Evolutionary conservation across 2,888 invertebrate species (phyloP).

Genomic region (Lysandra bellargus): DNA sequence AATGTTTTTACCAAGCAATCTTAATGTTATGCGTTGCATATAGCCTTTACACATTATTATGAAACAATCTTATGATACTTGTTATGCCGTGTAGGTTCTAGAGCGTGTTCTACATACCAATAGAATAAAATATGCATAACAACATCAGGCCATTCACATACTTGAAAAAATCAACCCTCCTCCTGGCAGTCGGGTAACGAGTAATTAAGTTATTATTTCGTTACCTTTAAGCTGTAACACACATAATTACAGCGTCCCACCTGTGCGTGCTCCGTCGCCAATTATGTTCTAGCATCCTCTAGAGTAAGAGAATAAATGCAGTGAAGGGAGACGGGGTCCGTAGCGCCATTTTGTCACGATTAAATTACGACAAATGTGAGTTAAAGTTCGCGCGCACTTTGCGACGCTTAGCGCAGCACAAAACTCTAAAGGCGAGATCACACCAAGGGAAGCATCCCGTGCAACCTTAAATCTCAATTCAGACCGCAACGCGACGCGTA

Average conservation of each 20-base stretch:
- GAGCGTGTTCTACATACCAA: no score
- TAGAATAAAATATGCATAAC: no score
- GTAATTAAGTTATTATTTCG: slow-evolving; percentile 8
- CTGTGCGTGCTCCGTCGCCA: not conserved
- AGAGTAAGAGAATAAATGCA: slow-evolving; percentile 15
- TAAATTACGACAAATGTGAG: slow-evolving; percentile 22
- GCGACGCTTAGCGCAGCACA: not conserved
- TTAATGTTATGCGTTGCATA: no score
- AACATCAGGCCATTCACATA: not conserved
- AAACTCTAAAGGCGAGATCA: no score
- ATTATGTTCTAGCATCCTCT: slow-evolving; percentile 12
- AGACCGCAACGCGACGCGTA: no score
- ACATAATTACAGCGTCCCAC: not conserved
- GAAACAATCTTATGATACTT: no score
- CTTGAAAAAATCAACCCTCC: not conserved
- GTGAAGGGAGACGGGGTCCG: not conserved
- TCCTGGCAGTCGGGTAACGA: not conserved
- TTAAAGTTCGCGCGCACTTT: not conserved
- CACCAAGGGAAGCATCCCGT: no score
- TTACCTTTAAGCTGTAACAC: not conserved
- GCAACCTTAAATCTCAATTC: no score
- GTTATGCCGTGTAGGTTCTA: no score
- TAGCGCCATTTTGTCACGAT: not conserved
- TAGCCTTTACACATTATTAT: no score
- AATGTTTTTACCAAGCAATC: no score